Percentiles rank a stretch among this genome's conserved stretches.
phyloP scores from a whole-genome alignment of 2,113 vertebrate genomes.

The Hydropotes inermis region DNA sequence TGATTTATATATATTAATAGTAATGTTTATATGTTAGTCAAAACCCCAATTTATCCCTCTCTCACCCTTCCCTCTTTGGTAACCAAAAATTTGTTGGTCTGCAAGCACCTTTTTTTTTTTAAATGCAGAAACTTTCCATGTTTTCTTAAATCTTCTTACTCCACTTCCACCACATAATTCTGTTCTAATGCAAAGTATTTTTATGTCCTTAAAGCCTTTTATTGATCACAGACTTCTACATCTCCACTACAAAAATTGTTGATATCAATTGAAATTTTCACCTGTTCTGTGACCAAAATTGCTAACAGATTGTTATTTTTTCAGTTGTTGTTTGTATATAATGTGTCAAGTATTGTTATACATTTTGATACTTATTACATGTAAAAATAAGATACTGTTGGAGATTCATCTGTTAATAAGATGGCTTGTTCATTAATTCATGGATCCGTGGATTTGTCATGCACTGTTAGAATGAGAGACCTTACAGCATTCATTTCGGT shows the following conservation, averaged over 20 bases:
- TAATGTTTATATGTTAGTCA: not conserved
- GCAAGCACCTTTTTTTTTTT: not conserved
- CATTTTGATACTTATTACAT: not conserved
- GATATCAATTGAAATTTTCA: constrained; percentile 7
- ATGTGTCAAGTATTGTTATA: not conserved
- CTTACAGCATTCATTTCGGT: not conserved
- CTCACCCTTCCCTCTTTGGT: not conserved
- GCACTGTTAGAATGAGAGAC: not conserved
- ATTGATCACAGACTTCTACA: not conserved
- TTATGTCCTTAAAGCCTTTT: not conserved
- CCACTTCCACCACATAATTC: not conserved
- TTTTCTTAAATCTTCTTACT: not conserved
- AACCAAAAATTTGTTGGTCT: not conserved
- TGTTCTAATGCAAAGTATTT: not conserved
- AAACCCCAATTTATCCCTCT: not conserved
- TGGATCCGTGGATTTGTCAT: not conserved
- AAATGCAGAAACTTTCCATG: not conserved
- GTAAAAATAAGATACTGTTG: not conserved
- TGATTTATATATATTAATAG: not conserved
- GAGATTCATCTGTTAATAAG: not conserved
- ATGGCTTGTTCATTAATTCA: not conserved
- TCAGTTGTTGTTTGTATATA: not conserved
- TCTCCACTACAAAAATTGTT: not conserved
- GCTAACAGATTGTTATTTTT: not conserved
- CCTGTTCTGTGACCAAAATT: not conserved